Evolutionary conservation across 2,797 vertebrate species (phyloP).

Genomic region (Chlorospingus flavigularis): DNA sequence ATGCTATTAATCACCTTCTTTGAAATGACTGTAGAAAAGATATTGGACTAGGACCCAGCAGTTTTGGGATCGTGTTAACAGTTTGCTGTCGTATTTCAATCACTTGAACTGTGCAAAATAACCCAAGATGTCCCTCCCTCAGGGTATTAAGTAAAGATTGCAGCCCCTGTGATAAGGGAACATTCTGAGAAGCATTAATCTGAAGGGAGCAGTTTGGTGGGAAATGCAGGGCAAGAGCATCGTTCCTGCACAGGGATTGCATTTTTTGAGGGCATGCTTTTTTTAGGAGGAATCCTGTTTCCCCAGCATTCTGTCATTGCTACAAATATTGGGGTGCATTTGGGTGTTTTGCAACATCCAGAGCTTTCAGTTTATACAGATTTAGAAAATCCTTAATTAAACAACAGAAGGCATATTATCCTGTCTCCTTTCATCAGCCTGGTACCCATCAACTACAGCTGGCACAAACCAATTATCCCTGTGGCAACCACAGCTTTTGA

Average conservation of each 20-base stretch:
- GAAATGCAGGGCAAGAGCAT: neutral
- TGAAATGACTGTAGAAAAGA: neutral
- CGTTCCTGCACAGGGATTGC: rapidly evolving
- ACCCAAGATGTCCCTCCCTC: conserved; percentile 5
- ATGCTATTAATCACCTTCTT: conserved; percentile 28
- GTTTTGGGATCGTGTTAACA: neutral
- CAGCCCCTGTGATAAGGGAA: neutral
- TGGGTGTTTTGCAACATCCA: neutral
- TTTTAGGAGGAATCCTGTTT: neutral
- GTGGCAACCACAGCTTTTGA: conserved; percentile 57
- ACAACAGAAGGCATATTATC: conserved; percentile 55
- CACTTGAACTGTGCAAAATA: neutral
- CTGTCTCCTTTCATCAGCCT: conserved; percentile 59
- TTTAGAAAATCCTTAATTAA: conserved; percentile 57
- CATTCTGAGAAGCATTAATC: conserved; percentile 16
- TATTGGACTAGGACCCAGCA: neutral
- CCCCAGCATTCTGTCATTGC: neutral
- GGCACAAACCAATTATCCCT: conserved; percentile 62
- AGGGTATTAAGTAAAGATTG: conserved; percentile 45
- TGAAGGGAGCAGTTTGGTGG: neutral
- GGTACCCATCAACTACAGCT: conserved; percentile 54
- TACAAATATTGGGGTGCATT: rapidly evolving
- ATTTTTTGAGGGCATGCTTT: rapidly evolving
- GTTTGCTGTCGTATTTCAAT: conserved; percentile 25
- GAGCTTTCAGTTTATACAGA: conserved; percentile 1